These are phyloP conservation scores for Abrostola triplasia DNA, from an alignment of 2,888 invertebrate genomes.

Conservation along the genomic window DNA sequence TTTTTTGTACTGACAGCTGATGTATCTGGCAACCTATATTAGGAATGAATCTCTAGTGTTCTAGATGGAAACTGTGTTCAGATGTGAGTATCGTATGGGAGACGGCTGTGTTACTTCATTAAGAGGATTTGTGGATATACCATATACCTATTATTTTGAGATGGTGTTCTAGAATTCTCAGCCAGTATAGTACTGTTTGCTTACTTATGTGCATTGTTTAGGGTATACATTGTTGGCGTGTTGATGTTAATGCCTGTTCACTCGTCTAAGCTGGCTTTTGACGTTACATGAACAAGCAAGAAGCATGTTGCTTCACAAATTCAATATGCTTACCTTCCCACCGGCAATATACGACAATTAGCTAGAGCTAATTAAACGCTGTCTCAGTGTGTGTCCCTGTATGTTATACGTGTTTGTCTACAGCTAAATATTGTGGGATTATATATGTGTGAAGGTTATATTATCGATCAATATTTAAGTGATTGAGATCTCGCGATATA, in stretches of 20 bases:
- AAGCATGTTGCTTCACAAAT: no score
- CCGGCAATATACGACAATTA: no score
- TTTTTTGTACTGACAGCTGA: slow-evolving; percentile 15
- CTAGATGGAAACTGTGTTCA: slow-evolving; percentile 25
- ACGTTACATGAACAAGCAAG: no score
- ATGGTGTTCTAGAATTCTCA: not conserved
- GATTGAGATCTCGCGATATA: slow-evolving; percentile 11
- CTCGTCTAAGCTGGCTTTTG: not conserved
- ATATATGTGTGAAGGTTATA: slow-evolving; percentile 5
- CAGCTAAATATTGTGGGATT: not conserved
- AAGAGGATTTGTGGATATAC: slow-evolving; percentile 10
- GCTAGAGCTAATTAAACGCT: not conserved
- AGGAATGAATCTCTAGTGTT: slow-evolving; percentile 14
- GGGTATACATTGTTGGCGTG: not conserved
- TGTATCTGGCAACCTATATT: slow-evolving; percentile 25
- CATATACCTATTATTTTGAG: not conserved
- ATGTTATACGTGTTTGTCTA: not conserved
- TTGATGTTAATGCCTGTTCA: not conserved
- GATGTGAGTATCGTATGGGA: slow-evolving; percentile 9
- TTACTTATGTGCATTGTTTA: not conserved
- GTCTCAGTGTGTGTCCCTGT: not conserved
- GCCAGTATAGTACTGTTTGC: not conserved
- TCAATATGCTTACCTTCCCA: no score
- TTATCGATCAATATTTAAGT: slow-evolving; percentile 2
- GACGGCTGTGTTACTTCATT: slow-evolving; percentile 36